Base-by-base conservation (phyloP, 2,888 invertebrate genomes). In the Lasius fuliginosus region DNA sequence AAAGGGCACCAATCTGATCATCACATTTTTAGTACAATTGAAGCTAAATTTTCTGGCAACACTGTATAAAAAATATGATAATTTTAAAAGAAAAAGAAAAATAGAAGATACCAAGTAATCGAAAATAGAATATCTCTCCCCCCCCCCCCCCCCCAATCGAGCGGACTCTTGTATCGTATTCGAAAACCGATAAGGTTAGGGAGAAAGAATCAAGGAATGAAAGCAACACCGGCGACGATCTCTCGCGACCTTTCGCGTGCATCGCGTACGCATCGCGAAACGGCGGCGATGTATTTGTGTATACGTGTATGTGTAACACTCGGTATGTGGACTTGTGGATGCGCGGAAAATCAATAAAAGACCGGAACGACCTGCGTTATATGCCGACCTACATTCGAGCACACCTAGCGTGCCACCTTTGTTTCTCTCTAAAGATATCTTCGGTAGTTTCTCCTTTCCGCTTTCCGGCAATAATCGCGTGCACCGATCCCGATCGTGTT, bases 301-400 rank as follows among this genome's bases (percentile, higher is more conserved):
- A 11, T 42, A 30, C 12, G 30, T 62, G 33, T 9, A 33, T 33
- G 4, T 33, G 4, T 36, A 4, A 69, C 33, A 5, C 46, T n/a
- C 53, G n/a, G 53, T 27, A 23, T 23, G 23, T 46, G 79, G 79
- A 81, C 71, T 79, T 73, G 79, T 71, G 79, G 58, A 60, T 73
- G 60, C 60, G 60, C 79, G 79, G 36, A 36, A 81, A 81, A 81
- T 81, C 79, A 81, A 81, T 81, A 81, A 73, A 81, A 81, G 73
- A 60, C 73, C 79, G 79, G 79, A 81, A 81, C 73, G 60, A 71
- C n/a, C n/a, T 46, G 60, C 79, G 79, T 81, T 81, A 46, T 73
- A 73, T 62, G 60, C 62, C 79, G 79, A 81, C 79, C 79, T 81
- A 81, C 79, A 81, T 81, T 81, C 73, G 27, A 81, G 79, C 46